Percentiles rank a stretch among this genome's conserved stretches.
Evolutionary conservation across 2,113 vertebrate genomes (phyloP).

Genomic region (Lepus americanus): DNA sequence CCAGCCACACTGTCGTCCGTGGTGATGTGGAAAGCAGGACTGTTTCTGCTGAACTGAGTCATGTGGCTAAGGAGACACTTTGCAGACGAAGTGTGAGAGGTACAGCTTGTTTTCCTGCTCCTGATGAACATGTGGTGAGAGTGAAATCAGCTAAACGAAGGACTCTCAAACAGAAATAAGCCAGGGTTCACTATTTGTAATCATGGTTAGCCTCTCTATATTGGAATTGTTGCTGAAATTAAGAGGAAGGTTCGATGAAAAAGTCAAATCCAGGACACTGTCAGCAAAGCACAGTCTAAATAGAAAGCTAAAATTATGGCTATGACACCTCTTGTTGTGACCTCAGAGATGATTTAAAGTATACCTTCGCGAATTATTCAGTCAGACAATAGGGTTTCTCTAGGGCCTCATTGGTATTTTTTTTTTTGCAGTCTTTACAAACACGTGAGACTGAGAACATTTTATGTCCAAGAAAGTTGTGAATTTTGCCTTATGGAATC

Average conservation of each 20-base stretch:
- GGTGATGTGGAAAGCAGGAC: not conserved
- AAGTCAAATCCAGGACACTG: not conserved
- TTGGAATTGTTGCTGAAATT: constrained; percentile 19
- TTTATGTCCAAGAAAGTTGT: not conserved
- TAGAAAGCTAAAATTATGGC: not conserved
- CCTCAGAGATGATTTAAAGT: not conserved
- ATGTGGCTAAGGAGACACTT: not conserved
- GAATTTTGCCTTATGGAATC: not conserved
- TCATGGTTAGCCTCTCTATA: not conserved
- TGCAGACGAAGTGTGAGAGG: not conserved
- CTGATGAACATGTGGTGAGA: not conserved
- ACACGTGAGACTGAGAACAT: not conserved
- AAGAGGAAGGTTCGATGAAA: constrained; percentile 1
- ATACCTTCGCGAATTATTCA: not conserved
- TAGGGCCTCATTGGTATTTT: not conserved
- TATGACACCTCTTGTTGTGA: constrained; percentile 1
- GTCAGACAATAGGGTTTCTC: not conserved
- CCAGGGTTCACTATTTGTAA: not conserved
- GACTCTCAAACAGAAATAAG: not conserved
- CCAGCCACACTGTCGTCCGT: not conserved
- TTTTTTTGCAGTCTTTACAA: not conserved
- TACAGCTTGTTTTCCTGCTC: not conserved
- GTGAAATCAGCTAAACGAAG: not conserved
- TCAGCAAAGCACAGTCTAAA: not conserved
- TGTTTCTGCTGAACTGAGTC: not conserved